Conservation (phyloP, 2,113 vertebrate genomes). For the Galeopterus variegatus region DNA sequence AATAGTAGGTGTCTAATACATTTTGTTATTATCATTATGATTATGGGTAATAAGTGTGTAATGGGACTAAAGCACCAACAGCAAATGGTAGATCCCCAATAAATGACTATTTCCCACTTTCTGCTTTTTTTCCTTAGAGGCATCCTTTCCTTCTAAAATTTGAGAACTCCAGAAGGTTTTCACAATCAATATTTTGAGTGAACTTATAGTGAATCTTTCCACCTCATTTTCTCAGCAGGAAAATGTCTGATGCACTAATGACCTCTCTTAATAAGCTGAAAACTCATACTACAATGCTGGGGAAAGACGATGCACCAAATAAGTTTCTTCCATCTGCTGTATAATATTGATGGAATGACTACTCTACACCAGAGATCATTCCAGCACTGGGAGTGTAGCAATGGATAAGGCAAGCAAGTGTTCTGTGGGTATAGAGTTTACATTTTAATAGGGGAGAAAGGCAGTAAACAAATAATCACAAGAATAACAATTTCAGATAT, state of each 20-base stretch:
- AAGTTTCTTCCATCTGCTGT: neutral
- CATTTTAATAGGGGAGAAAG: neutral
- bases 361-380: neutral
- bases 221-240: constrained; percentile 31
- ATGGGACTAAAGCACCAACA: neutral
- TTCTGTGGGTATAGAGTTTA: neutral
- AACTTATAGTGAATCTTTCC: constrained; percentile 15
- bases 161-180: neutral
- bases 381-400: neutral
- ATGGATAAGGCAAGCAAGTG: neutral
- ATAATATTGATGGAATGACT: neutral
- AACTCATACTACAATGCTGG: neutral
- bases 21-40: neutral
- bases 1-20: neutral
- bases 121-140: neutral
- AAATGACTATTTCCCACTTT: neutral
- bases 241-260: neutral
- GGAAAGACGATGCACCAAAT: neutral
- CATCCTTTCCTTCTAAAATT: constrained; percentile 26
- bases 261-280: constrained; percentile 27
- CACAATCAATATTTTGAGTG: neutral
- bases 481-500: neutral
- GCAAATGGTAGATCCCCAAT: neutral
- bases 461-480: neutral
- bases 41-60: neutral